Evolutionary conservation across 1,140 invertebrate species (phyloP).

Genomic region (Psix sp.): DNA sequence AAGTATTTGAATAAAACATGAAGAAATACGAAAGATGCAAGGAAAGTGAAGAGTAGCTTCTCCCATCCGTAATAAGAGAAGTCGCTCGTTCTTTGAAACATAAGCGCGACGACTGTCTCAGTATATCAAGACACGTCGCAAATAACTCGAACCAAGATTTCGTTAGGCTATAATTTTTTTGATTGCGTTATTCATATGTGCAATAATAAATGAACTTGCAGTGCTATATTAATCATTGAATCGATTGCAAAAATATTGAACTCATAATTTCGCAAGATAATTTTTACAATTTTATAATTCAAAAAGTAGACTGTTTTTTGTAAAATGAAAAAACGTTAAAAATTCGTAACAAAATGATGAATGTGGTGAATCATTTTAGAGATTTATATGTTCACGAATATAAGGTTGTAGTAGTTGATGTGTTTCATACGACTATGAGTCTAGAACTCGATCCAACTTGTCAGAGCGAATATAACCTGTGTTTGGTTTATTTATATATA

Average conservation of each 20-base stretch:
- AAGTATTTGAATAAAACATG: conserved; percentile 4
- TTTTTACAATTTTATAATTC: too few species aligned
- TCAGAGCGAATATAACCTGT: conserved; percentile 24
- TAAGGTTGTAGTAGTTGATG: conserved; percentile 21
- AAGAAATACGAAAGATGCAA: conserved; percentile 10
- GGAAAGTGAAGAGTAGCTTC: conserved; percentile 37
- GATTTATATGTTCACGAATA: conserved; percentile 7
- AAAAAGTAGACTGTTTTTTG: too few species aligned
- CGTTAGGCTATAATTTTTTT: conserved; percentile 14
- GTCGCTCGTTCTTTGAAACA: conserved; percentile 42
- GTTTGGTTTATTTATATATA: conserved; percentile 52
- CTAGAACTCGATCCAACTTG: conserved; percentile 7
- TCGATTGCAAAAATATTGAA: too few species aligned
- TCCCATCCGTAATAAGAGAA: conserved; percentile 60
- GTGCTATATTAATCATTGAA: too few species aligned
- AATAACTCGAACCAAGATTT: conserved; percentile 26
- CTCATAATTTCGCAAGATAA: too few species aligned
- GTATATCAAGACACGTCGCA: conserved; percentile 50
- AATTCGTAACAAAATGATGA: too few species aligned
- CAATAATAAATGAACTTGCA: too few species aligned
- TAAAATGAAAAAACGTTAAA: too few species aligned
- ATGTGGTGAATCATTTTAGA: too few species aligned
- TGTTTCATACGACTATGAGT: conserved; percentile 2
- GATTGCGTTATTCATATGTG: too few species aligned
- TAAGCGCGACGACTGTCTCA: conserved; percentile 54